A percentile compares a stretch with the other conserved stretches of the same genome.
Evolutionary conservation across 2,888 invertebrate species (phyloP).

Genomic region (Omphaloscelis lunosa): DNA sequence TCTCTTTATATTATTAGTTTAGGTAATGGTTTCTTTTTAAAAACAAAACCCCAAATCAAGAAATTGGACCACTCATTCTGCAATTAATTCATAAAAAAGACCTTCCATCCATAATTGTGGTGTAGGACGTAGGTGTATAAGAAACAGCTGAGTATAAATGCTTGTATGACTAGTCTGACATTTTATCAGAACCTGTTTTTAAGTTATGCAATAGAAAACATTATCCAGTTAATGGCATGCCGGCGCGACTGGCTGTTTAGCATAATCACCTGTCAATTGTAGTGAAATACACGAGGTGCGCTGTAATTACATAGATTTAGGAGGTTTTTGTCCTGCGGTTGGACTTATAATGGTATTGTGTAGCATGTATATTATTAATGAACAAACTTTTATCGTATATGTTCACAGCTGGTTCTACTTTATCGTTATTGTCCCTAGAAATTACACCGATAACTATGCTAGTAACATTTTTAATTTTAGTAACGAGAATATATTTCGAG

Average conservation of each 20-base stretch:
- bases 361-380: slow-evolving; percentile 35
- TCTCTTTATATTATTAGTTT: too few relatives aligned
- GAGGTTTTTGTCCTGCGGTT: slow-evolving; percentile 55
- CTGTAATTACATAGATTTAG: slow-evolving; percentile 63
- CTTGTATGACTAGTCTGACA: slow-evolving; percentile 81
- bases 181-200: slow-evolving; percentile 84
- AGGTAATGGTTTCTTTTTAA: slow-evolving; percentile 70
- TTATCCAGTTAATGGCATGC: slow-evolving; percentile 81
- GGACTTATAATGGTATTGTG: slow-evolving; percentile 40
- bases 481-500: slow-evolving; percentile 16
- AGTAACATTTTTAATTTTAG: slow-evolving; percentile 28
- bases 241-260: slow-evolving; percentile 76
- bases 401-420: slow-evolving; percentile 48
- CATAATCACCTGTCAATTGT: slow-evolving; percentile 85
- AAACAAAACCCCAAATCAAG: slow-evolving; percentile 75
- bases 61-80: slow-evolving; percentile 71
- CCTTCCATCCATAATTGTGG: slow-evolving; percentile 76
- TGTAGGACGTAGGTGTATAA: slow-evolving; percentile 72
- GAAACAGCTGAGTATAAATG: slow-evolving; percentile 83
- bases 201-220: slow-evolving; percentile 87
- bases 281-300: slow-evolving; percentile 66
- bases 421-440: slow-evolving; percentile 22
- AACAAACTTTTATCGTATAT: slow-evolving; percentile 30
- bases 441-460: slow-evolving; percentile 9
- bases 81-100: slow-evolving; percentile 79